phyloP scores from a whole-genome alignment of 2,797 vertebrate species.

The Lepilemur septentrionalis region DNA sequence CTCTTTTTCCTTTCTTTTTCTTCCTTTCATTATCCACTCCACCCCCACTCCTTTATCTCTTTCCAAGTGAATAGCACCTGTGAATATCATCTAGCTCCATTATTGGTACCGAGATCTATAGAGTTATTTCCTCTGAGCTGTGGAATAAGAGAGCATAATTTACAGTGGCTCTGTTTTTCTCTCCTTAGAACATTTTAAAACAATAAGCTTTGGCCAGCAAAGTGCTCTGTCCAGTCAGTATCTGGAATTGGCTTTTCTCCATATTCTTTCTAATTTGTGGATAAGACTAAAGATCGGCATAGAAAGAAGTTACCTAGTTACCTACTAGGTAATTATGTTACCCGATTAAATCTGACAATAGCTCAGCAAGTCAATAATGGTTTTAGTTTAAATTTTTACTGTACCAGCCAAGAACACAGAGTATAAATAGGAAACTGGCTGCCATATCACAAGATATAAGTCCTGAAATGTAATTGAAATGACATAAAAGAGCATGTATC shows the following conservation, averaged over 20 bases:
- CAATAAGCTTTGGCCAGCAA: background rate
- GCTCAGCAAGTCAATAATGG: conserved; percentile 3
- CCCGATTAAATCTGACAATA: conserved; percentile 12
- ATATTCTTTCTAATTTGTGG: background rate
- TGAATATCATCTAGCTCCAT: background rate
- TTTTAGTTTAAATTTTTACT: conserved; percentile 61
- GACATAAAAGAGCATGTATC: conserved; percentile 1
- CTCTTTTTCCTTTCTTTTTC: background rate
- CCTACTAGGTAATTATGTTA: background rate
- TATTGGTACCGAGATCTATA: background rate
- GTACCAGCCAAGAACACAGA: background rate
- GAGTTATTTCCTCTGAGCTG: background rate
- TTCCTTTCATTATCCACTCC: background rate
- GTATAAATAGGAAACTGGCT: background rate
- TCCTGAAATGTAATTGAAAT: background rate
- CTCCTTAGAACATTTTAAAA: background rate
- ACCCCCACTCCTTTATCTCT: background rate
- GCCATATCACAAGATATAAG: background rate
- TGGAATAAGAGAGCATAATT: background rate
- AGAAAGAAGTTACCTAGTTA: background rate
- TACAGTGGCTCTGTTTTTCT: background rate
- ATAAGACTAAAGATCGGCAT: background rate
- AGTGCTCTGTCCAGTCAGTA: background rate
- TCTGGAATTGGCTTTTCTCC: background rate
- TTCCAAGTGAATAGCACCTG: background rate